Conservation (phyloP, 1,140 invertebrate genomes). For the Neotoxoptera formosana region DNA sequence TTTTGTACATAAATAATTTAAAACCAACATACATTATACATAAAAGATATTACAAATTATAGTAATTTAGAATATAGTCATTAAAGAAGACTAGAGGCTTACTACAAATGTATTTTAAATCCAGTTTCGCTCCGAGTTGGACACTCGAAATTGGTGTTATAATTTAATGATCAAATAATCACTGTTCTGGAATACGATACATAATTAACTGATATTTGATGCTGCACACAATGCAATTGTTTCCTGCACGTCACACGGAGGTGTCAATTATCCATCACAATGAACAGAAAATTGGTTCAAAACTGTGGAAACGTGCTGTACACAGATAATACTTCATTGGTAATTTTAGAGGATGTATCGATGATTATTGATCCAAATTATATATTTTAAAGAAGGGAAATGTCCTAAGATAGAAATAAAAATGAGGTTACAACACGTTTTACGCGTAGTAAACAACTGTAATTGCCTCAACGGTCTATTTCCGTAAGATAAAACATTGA, state of each 20-base stretch:
- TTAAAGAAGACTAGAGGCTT: neutral
- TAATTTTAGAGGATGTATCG: neutral
- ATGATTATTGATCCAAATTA: slow-evolving; percentile 19
- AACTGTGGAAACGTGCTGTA: neutral
- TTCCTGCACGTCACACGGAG: neutral
- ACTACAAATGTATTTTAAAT: neutral
- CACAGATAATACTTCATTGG: neutral
- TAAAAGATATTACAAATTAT: neutral
- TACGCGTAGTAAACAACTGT: neutral
- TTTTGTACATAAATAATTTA: neutral
- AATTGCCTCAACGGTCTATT: slow-evolving; percentile 37
- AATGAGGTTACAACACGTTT: slow-evolving; percentile 31
- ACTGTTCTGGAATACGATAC: slow-evolving; percentile 5
- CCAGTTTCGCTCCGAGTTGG: too few relatives aligned
- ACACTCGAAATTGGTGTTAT: neutral
- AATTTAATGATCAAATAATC: neutral
- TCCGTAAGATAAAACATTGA: neutral
- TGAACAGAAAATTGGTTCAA: neutral
- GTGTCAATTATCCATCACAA: neutral
- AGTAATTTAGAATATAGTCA: neutral
- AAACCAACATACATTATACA: neutral
- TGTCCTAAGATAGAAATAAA: neutral
- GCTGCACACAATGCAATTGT: slow-evolving; percentile 14
- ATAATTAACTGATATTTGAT: neutral
- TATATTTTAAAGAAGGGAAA: neutral